Evolutionary conservation across 1,140 invertebrate species (phyloP).

Genomic region (Lithobius niger): DNA sequence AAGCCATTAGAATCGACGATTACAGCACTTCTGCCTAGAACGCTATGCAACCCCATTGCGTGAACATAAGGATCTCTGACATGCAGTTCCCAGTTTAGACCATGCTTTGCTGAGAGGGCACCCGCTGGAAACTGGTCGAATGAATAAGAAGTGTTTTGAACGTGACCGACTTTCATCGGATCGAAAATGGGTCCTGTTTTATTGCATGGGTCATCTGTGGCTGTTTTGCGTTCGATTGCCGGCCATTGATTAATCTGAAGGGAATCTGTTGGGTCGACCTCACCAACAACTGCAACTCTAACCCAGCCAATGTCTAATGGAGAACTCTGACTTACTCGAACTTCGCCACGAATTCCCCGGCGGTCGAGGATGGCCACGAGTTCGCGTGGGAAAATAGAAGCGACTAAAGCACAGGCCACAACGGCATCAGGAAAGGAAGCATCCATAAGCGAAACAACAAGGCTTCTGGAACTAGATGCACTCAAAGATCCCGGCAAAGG

Average conservation of each 20-base stretch:
- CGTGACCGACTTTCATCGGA: constrained; percentile 33
- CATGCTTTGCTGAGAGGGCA: constrained; percentile 75
- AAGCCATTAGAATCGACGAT: constrained; percentile 46
- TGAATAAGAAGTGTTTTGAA: constrained; percentile 25
- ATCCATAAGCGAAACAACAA: constrained; percentile 77
- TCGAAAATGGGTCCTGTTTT: constrained; percentile 35
- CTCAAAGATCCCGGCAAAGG: constrained; percentile 46
- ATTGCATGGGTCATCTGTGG: constrained; percentile 28
- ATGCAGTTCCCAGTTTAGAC: constrained; percentile 27
- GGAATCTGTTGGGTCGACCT: constrained; percentile 34
- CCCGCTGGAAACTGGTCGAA: constrained; percentile 78
- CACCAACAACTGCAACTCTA: constrained; percentile 50
- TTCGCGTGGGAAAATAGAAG: constrained; percentile 24
- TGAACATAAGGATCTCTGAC: constrained; percentile 72
- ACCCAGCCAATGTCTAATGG: constrained; percentile 71
- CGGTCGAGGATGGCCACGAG: constrained; percentile 55
- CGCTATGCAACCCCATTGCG: constrained; percentile 60
- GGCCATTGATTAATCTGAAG: constrained; percentile 41
- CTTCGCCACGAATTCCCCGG: constrained; percentile 62
- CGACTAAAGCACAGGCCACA: constrained; percentile 68
- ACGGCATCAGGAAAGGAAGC: constrained; percentile 59
- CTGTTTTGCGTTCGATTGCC: constrained; percentile 25
- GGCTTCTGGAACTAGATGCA: constrained; percentile 43
- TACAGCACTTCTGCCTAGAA: constrained; percentile 67
- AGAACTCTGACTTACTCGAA: constrained; percentile 65